These are phyloP conservation scores for Crypturellus undulatus DNA, from an alignment of 2,113 vertebrate species.

Conservation along the genomic window DNA sequence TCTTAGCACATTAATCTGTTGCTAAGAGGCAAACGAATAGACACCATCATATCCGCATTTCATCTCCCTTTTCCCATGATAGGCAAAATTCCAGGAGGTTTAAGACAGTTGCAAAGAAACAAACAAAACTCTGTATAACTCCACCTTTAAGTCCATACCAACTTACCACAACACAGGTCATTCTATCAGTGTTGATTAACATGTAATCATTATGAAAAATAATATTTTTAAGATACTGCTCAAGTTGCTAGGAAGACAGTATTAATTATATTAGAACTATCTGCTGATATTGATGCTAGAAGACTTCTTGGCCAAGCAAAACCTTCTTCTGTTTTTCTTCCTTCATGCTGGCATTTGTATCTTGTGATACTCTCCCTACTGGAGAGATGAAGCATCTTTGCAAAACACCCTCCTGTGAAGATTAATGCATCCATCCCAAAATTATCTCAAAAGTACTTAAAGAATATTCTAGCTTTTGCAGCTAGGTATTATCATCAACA, in stretches of 20 bases:
- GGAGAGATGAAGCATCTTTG: conserved; percentile 35
- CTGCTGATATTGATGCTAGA: neutral
- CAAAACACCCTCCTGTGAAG: conserved; percentile 58
- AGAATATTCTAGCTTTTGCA: conserved; percentile 63
- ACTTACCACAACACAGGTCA: neutral
- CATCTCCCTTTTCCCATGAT: neutral
- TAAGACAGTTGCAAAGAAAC: neutral
- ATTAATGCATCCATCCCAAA: conserved; percentile 46
- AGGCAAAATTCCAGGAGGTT: neutral
- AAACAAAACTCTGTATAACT: neutral
- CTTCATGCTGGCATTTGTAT: neutral
- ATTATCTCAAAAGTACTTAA: conserved; percentile 57
- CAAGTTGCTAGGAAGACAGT: neutral
- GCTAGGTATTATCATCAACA: conserved; percentile 73
- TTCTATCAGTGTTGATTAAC: neutral
- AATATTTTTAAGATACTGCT: neutral
- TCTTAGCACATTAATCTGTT: neutral
- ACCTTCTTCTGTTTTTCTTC: neutral
- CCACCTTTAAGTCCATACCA: fast-evolving
- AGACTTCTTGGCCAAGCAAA: neutral
- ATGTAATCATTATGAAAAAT: neutral
- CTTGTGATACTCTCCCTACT: conserved; percentile 1
- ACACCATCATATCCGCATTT: neutral
- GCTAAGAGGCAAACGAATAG: neutral
- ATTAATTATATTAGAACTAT: neutral